Evolutionary conservation across 2,797 vertebrate species (phyloP).

Genomic region (Lutjanus campechanus): DNA sequence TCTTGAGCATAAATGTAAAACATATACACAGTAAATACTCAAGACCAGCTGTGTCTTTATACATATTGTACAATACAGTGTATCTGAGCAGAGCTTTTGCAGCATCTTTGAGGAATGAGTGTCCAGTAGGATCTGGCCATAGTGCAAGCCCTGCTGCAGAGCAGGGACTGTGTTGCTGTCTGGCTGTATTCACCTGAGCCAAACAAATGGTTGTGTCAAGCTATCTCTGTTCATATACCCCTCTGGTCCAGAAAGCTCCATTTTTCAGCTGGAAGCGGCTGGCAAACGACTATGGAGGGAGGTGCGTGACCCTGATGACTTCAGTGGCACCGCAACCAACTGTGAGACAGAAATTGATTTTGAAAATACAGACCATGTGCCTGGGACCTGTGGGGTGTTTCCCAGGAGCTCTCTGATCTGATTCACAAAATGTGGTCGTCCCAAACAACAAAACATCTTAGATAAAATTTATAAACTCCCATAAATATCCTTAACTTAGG

Average conservation of each 20-base stretch:
- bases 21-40: conserved; percentile 6
- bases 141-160: conserved; percentile 73
- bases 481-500: conserved; percentile 4
- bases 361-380: conserved; percentile 68
- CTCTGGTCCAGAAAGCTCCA: conserved; percentile 78
- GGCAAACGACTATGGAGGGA: conserved; percentile 75
- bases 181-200: conserved; percentile 83
- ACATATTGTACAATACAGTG: conserved; percentile 35
- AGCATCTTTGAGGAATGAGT: conserved; percentile 75
- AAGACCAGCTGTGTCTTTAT: conserved; percentile 25
- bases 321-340: conserved; percentile 76
- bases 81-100: conserved; percentile 26
- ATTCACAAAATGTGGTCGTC: conserved; percentile 46
- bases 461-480: conserved; percentile 20
- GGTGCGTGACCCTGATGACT: conserved; percentile 81
- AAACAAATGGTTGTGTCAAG: conserved; percentile 86
- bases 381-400: conserved; percentile 60
- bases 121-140: conserved; percentile 75
- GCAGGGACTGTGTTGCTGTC: conserved; percentile 78
- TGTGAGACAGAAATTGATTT: conserved; percentile 81
- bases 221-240: conserved; percentile 83
- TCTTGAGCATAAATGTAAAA: neutral
- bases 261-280: conserved; percentile 81
- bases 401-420: conserved; percentile 55
- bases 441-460: conserved; percentile 40